Evolutionary conservation across 1,140 invertebrate genomes (phyloP).

Genomic region (Drosophila pseudoobscura): DNA sequence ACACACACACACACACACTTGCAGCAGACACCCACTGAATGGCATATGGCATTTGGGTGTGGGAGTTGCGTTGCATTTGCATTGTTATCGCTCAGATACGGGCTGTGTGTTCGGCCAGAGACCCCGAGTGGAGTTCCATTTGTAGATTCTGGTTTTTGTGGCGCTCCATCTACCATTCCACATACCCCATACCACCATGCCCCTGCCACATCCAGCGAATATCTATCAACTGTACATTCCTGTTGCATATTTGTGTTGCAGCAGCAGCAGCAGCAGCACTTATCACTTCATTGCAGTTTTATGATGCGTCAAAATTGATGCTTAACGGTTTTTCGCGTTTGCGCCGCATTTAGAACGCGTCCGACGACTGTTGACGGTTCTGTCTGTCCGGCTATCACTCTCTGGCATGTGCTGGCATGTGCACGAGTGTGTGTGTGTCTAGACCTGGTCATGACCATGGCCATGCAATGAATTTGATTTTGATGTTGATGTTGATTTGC

Average conservation of each 20-base stretch:
- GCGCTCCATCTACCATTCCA: neutral
- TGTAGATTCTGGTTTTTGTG: conserved; percentile 26
- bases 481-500: conserved; percentile 53
- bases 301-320: conserved; percentile 82
- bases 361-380: conserved; percentile 12
- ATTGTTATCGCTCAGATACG: conserved; percentile 78
- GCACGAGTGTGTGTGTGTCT: conserved; percentile 18
- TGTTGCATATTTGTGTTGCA: conserved; percentile 55
- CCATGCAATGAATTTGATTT: conserved; percentile 74
- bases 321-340: conserved; percentile 79
- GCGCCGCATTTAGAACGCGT: conserved; percentile 71
- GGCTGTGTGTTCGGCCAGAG: conserved; percentile 48
- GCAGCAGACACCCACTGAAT: neutral
- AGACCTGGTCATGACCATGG: conserved; percentile 54
- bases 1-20: conserved; percentile 17
- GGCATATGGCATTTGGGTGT: conserved; percentile 14
- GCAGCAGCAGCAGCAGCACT: conserved; percentile 69
- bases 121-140: conserved; percentile 45
- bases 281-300: conserved; percentile 82
- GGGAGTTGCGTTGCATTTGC: conserved; percentile 66
- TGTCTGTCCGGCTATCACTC: neutral
- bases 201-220: conserved; percentile 15
- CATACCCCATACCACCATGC: neutral
- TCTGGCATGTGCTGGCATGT: neutral
- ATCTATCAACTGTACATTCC: conserved; percentile 76